These are phyloP conservation scores for Prunella fulvescens DNA, from an alignment of 2,113 vertebrate genomes.

Conservation along the genomic window DNA sequence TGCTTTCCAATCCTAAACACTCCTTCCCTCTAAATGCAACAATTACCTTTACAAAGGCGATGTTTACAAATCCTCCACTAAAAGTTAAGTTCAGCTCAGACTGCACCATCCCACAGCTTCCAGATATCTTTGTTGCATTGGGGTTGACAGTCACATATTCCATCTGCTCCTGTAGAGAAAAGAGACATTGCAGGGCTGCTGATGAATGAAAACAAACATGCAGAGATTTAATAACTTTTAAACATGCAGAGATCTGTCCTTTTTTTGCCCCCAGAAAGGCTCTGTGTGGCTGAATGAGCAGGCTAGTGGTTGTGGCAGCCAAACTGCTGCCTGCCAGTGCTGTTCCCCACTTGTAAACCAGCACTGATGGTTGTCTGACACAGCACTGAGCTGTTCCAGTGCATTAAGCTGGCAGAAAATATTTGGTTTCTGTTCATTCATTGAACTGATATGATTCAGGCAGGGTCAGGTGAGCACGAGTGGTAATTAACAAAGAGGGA, in stretches of 20 bases:
- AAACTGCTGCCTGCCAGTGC: not conserved
- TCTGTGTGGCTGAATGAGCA: not conserved
- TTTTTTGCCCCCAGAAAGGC: not conserved
- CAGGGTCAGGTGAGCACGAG: not conserved
- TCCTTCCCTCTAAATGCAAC: not conserved
- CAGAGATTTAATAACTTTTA: not conserved
- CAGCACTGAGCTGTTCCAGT: not conserved
- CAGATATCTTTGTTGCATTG: conserved; percentile 48
- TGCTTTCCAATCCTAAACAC: not conserved
- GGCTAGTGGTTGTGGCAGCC: not conserved
- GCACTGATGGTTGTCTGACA: not conserved
- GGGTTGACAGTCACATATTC: conserved; percentile 80
- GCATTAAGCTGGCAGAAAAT: not conserved
- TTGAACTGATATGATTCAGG: not conserved
- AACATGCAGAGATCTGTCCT: not conserved
- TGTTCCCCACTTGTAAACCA: fast-evolving
- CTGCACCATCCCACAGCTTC: conserved; percentile 66
- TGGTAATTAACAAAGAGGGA: not conserved
- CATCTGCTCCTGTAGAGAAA: conserved; percentile 45
- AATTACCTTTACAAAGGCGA: conserved; percentile 85
- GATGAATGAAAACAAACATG: not conserved
- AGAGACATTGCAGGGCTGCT: not conserved
- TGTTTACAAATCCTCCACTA: conserved; percentile 71
- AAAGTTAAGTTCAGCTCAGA: conserved; percentile 77
- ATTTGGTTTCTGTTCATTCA: not conserved